Evolutionary conservation across 2,888 invertebrate genomes (phyloP), one percentile per base, ranked within the genome.

Genomic region (Leptopterna dolabrata): DNA sequence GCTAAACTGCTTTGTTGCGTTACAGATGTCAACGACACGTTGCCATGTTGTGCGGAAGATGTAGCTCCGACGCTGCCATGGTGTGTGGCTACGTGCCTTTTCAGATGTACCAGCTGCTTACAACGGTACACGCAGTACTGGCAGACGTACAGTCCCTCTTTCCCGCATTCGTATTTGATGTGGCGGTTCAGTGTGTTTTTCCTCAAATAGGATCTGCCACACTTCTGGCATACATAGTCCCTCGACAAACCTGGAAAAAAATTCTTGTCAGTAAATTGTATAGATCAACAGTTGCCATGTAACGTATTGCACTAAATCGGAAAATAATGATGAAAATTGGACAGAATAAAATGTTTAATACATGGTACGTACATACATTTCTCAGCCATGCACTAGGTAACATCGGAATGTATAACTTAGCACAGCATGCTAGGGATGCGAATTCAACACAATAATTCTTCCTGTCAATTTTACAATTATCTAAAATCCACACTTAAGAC

Each of bases 131-230:
- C 89, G 88, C 93, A 93, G 55, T 91, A 86, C 1, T 90, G 90
- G 88, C 93, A 93, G 11, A 89, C 89, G 90, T 91, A 92, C 88
- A 91, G 91, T 80, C 92, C 92, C 86, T 92, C 92, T 88, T 92
- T 91, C 14, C 92, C 92, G 87, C 92, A 92, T 85, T 91, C 91
- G 27, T 90, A 90, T 51, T 90, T 89, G 11, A 87, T 70, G 71
- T 90, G 90, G 13, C 89, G 82, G 27, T 88, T 86, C 55, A 90
- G 84, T 9, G 89, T 88, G 24, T 86, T 73, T 73, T 87, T 88
- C 73, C 89, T 88, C 41, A 89, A 89, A 83, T 90, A 90, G 16
- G 55, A 84, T 78, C 88, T 87, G 14, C 88, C 88, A 89, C 93
- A 93, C 71, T 88, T 88, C 16, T 36, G 36, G 27, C 83, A 83